phyloP scores from a whole-genome alignment of 2,113 vertebrate genomes.

The Camelus dromedarius region DNA sequence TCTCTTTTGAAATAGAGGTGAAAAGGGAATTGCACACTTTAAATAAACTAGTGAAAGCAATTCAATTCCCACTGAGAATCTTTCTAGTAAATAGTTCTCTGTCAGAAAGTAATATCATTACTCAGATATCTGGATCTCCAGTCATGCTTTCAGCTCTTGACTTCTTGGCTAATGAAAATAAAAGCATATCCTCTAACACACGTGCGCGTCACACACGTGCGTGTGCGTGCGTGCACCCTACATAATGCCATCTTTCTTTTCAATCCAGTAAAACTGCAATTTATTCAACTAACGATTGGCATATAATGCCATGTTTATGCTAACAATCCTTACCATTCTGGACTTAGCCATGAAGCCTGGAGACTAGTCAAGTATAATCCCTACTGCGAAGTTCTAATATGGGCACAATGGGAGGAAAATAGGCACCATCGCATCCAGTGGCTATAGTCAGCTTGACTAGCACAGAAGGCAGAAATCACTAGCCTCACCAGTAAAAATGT shows the following conservation, averaged over 20 bases:
- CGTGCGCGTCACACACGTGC: neutral
- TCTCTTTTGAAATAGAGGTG: neutral
- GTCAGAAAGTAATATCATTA: neutral
- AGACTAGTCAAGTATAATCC: neutral
- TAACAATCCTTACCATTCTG: neutral
- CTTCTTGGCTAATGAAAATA: slow-evolving; percentile 49
- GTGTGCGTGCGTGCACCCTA: no score
- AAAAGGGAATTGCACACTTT: neutral
- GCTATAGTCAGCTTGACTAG: neutral
- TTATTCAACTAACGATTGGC: neutral
- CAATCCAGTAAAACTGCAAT: neutral
- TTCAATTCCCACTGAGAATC: neutral
- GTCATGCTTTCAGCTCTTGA: neutral
- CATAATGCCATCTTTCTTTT: neutral
- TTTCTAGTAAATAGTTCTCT: slow-evolving; percentile 13
- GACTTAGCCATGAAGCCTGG: neutral
- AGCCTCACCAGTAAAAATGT: neutral
- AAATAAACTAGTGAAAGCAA: slow-evolving; percentile 65
- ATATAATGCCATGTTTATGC: slow-evolving; percentile 7
- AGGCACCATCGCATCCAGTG: neutral
- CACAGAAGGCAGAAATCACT: neutral
- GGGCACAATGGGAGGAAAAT: neutral
- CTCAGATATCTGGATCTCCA: neutral
- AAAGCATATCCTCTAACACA: neutral
- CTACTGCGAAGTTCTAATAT: neutral